Conservation (phyloP, 2,113 vertebrate genomes). For the Ceuthmochares aereus region DNA sequence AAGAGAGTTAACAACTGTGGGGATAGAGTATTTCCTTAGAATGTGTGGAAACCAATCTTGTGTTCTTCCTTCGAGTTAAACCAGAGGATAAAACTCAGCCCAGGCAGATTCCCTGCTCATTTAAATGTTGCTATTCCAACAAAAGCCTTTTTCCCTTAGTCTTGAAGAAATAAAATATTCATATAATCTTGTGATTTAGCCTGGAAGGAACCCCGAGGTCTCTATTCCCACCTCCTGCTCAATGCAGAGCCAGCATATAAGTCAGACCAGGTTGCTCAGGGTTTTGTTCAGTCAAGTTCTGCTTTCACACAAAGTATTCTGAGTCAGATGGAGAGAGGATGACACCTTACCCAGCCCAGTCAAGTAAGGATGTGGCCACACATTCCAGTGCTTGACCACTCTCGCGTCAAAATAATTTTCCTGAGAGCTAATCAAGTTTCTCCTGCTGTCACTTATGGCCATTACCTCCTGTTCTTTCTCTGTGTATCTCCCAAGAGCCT, state of each 20-base stretch:
- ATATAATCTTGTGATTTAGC: not conserved
- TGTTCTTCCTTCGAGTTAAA: not conserved
- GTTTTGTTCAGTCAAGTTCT: conserved; percentile 2
- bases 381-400: not conserved
- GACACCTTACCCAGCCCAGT: not conserved
- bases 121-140: not conserved
- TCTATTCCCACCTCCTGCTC: not conserved
- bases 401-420: not conserved
- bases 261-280: not conserved
- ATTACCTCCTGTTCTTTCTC: not conserved
- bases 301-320: not conserved
- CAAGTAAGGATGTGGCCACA: not conserved
- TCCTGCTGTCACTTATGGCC: not conserved
- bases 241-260: not conserved
- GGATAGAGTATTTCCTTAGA: not conserved
- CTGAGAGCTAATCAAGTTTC: not conserved
- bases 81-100: not conserved
- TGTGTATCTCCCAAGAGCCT: not conserved
- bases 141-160: not conserved
- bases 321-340: not conserved
- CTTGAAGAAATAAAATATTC: not conserved
- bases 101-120: not conserved
- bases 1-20: not conserved
- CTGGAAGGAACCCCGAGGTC: not conserved
- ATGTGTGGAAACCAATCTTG: not conserved